Base-by-base conservation (phyloP, 2,113 vertebrate genomes). In the Pogonocichla stellata region DNA sequence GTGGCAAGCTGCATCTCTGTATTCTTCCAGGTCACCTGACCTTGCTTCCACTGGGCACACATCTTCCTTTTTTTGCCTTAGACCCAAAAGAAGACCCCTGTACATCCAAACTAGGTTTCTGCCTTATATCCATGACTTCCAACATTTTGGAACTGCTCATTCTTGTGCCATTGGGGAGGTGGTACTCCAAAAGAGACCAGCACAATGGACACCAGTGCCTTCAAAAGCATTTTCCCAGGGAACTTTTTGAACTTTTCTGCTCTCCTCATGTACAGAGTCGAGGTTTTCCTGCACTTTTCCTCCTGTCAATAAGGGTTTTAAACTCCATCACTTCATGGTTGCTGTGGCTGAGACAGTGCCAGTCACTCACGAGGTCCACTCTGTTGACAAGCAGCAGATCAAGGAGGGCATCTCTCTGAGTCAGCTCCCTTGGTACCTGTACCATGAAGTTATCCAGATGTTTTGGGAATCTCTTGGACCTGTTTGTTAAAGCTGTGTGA, bases 241-340 rank as follows among this genome's bases (percentile, higher is more conserved):
- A 4, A 58, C 19, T 19, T 65, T 51, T 33, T 8, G 33, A 7
- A 58, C 14, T 33, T 45, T 45, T 65, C 42, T 80, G 43, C 33
- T 58, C 18, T 65, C 19, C 31, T 73, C 26, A 33, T 13, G 25
- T 19, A 8, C 14, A 50, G 18, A 36, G 14, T 0, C 33, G 33
- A 73, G 10, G 6, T 19, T 43, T 43, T 57, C 57, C 26, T 50
- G 17, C 12, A 58, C 12, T 57, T 72, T 73, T 72, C 10, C 36
- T 72, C 14, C n/a, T 50, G 51, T 22, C 15, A 65, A 33, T 6
- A 50, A 64, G 19, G 26, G 51, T 80, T 73, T 58, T 58, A 38
- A 58, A 28, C 7, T 66, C 1, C 0, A 38, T 17, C 38, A 10
- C 29, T 67, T 60, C 2, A 0, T 34, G 8, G 3, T 31, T 33